Evolutionary conservation across 2,797 vertebrate species (phyloP).

Genomic region (Malurus leucopterus): DNA sequence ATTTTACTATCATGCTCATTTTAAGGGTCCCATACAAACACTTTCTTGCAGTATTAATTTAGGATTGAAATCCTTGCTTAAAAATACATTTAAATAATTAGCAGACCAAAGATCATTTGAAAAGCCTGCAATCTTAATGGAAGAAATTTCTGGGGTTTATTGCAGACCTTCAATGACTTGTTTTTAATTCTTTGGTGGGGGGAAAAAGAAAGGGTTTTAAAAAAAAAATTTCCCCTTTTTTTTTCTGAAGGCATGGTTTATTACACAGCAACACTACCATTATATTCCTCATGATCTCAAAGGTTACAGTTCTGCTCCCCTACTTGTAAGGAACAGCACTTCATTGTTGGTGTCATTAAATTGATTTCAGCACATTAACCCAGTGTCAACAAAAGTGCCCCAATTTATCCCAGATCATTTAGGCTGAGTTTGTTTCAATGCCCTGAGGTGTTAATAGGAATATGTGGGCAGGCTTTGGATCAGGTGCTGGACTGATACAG

Average conservation of each 20-base stretch:
- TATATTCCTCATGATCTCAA: neutral
- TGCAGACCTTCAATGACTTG: rapidly evolving
- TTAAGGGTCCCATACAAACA: neutral
- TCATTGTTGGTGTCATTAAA: neutral
- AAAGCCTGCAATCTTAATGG: neutral
- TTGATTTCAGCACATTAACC: neutral
- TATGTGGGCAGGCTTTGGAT: neutral
- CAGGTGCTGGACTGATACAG: neutral
- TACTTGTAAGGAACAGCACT: neutral
- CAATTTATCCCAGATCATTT: neutral
- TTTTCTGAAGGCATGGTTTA: neutral
- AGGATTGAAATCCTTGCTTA: neutral
- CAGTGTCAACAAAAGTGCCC: neutral
- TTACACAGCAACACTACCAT: neutral
- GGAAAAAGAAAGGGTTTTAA: too few relatives aligned
- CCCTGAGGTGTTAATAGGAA: neutral
- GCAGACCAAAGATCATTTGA: neutral
- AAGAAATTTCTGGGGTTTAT: neutral
- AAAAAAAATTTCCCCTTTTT: neutral
- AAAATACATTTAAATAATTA: neutral
- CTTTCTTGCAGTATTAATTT: neutral
- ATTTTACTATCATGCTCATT: neutral
- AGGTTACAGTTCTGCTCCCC: neutral
- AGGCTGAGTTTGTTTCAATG: neutral
- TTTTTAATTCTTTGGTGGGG: neutral